Evolutionary conservation across 2,113 vertebrate genomes (phyloP), one percentile per base, ranked within the genome.

Genomic region (Callospermophilus lateralis): DNA sequence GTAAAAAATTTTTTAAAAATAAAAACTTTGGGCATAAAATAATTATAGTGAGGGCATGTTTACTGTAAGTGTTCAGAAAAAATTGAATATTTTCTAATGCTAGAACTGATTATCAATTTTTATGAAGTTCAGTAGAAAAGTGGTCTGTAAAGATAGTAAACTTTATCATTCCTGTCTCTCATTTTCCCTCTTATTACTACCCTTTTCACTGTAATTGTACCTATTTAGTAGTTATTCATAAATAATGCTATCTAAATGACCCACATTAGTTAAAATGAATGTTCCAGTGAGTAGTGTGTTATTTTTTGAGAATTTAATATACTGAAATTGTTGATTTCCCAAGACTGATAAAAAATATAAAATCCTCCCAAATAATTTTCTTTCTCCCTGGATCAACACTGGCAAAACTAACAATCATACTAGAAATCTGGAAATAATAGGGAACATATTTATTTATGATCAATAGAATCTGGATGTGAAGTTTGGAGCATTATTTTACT

Each of bases 231-330:
- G 11, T 72, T 73, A 55, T 20, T 89, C 19, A 84, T 74, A 76
- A 37, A 65, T 90, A 79, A 58, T 51, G 55, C 3, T 70, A 70
- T 53, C 7, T 96, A 72, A 72, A 42, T 88, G 58, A 79, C 68
- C 5, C 16, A 42, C 0, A 24, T 20, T 39, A 58, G 37, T 51
- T n/a, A 55, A 88, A 65, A 32, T 63, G 6, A 17, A 45, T 74
- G 20, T 30, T 30, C 28, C 17, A 45, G 6, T 16, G 4, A 48
- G 1, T 42, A 12, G 7, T n/a, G 26, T 22, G 10, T 22, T 8
- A 84, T 32, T 58, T 13, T 80, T 76, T 85, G 37, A 37, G 12
- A 55, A 79, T 87, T 70, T 74, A 53, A 72, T 6, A 85, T 34
- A 53, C 11, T 85, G 68, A 53, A 15, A 17, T 37, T 30, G 3